Conservation (phyloP, 2,797 vertebrate species). For the Zonotrichia albicollis region DNA sequence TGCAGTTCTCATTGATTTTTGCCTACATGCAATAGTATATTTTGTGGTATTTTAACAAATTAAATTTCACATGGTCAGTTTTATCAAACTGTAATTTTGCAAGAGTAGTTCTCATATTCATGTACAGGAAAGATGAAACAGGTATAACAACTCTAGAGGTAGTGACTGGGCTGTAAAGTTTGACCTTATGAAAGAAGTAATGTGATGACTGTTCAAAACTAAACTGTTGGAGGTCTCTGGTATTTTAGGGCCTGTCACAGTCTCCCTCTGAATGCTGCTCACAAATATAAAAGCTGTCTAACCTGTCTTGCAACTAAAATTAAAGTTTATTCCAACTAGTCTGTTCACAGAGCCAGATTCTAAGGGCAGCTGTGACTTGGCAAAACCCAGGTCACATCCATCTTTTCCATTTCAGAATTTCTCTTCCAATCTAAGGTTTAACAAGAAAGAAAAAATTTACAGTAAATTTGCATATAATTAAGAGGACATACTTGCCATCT, state of each 20-base stretch:
- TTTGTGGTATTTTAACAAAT: background rate
- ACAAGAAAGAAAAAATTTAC: background rate
- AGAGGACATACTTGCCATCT: background rate
- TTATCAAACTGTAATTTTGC: background rate
- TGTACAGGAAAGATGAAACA: conserved; percentile 26
- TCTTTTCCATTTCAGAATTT: background rate
- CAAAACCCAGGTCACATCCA: background rate
- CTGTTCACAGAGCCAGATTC: background rate
- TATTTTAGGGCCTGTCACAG: background rate
- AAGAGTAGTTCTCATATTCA: background rate
- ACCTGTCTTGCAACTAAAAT: conserved; percentile 61
- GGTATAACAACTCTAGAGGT: conserved; percentile 9
- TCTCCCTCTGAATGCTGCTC: background rate
- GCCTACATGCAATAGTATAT: background rate
- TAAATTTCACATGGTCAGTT: background rate
- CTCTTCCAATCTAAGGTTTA: background rate
- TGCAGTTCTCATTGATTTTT: background rate
- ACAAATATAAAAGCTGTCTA: conserved; percentile 39
- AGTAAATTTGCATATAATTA: background rate
- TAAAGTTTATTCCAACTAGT: conserved; percentile 41
- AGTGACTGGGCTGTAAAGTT: conserved; percentile 69
- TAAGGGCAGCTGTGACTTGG: background rate
- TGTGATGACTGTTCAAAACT: conserved; percentile 23
- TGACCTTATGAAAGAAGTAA: conserved; percentile 75
- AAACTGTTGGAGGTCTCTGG: background rate